Evolutionary conservation across 2,888 invertebrate species (phyloP), one percentile per base, ranked within the genome.

Genomic region (Ennomos fuscantarius): DNA sequence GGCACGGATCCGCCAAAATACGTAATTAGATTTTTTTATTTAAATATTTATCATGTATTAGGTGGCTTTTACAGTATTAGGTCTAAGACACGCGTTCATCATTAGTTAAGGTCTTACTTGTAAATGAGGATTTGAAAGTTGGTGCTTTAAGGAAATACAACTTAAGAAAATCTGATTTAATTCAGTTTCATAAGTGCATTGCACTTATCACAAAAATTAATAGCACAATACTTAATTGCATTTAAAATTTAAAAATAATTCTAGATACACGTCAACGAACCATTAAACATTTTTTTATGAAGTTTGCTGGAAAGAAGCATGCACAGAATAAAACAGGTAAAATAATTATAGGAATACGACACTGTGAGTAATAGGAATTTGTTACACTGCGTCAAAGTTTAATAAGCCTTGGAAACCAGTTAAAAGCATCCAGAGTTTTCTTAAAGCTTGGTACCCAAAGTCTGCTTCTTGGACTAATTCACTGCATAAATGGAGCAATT

Each of bases 251-350:
- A 13, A n/a, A 44, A 15, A 11, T 33, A 13, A 24, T 0, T 2
- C 3, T 15, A 15, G 15, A 3, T 24, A 24, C 24, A 24, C 12
- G 10, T 50, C 41, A 41, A 32, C 13, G 36, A 44, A 37, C 13
- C 44, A 47, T 55, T 55, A 44, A 46, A 47, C 15, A 46, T 34
- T 42, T 46, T 41, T 51, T 51, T 44, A 56, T 43, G 49, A 49
- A 41, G 41, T 12, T 52, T 55, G 48, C 44, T 48, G 24, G 24
- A 43, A 41, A 44, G 31, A 60, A 60, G 49, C 60, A 56, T 60
- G 60, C 60, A 33, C 31, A 37, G 36, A 42, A 60, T 44, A 31
- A 46, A 56, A 50, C 33, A 13, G 15, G 55, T 53, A 56, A 60
- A 49, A 10, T 37, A 60, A 49, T 9, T 37, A 50, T 24, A 12